Evolutionary conservation across 2,113 vertebrate genomes (phyloP).

Genomic region (Chaenogobius annularis): DNA sequence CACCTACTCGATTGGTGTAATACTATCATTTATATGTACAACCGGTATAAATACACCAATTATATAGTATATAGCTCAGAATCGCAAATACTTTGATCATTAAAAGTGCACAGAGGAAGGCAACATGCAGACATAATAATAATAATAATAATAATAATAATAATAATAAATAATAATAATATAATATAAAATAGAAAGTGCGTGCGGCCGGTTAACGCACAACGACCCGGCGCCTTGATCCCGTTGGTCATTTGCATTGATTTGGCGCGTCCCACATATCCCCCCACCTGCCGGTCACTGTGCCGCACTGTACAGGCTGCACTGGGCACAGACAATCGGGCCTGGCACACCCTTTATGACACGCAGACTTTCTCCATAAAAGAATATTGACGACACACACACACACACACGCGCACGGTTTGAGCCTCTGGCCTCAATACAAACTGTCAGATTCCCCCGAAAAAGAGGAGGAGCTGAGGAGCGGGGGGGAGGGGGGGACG

Average conservation of each 20-base stretch:
- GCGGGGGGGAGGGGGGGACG: not conserved
- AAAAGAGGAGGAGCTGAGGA: constrained; percentile 6
- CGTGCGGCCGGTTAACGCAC: not conserved
- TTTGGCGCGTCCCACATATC: not conserved
- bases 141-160: too few relatives aligned
- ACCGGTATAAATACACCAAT: too few relatives aligned
- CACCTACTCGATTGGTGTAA: too few relatives aligned
- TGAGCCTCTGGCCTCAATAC: constrained; percentile 18
- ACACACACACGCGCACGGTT: not conserved
- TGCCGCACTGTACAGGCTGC: constrained; percentile 13
- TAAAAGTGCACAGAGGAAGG: too few relatives aligned
- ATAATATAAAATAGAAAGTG: not conserved
- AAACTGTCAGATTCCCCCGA: constrained; percentile 37
- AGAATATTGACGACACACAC: constrained; percentile 23
- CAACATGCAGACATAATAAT: too few relatives aligned
- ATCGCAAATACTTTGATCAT: too few relatives aligned
- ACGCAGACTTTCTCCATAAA: constrained; percentile 6
- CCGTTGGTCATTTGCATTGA: constrained; percentile 6
- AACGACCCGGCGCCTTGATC: not conserved
- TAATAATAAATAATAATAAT: too few relatives aligned
- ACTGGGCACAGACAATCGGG: constrained; percentile 14
- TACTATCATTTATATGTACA: too few relatives aligned
- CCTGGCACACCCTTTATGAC: constrained; percentile 8
- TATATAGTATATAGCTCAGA: too few relatives aligned
- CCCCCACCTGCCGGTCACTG: not conserved